Percentiles rank a stretch among this genome's conserved stretches.
Evolutionary conservation across 2,797 vertebrate genomes (phyloP).

Genomic region (Sebastolobus alascanus): DNA sequence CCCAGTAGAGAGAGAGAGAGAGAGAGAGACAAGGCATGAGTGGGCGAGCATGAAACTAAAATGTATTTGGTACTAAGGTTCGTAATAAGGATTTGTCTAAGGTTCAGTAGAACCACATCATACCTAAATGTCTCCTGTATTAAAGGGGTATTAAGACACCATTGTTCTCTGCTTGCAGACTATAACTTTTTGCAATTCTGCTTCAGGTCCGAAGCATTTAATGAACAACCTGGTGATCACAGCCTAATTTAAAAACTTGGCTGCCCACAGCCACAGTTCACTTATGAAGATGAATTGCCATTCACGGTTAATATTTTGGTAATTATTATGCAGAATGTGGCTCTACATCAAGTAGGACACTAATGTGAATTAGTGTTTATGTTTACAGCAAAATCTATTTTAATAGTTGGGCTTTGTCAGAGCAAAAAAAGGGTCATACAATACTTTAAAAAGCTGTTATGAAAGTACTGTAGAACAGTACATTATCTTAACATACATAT

Average conservation of each 20-base stretch:
- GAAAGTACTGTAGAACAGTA: neutral
- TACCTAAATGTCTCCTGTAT: neutral
- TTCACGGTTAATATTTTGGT: neutral
- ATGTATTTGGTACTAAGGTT: neutral
- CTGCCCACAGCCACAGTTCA: neutral
- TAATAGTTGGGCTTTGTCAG: neutral
- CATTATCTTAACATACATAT: neutral
- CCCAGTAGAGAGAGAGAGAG: neutral
- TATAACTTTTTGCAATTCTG: neutral
- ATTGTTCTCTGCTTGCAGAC: neutral
- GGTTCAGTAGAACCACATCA: neutral
- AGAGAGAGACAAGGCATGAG: neutral
- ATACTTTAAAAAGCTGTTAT: neutral
- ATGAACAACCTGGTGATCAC: conserved; percentile 5
- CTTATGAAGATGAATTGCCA: neutral
- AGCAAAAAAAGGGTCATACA: neutral
- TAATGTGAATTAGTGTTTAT: neutral
- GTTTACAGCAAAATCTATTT: neutral
- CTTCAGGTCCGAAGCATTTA: neutral
- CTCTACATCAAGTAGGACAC: neutral
- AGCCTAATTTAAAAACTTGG: neutral
- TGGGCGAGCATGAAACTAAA: neutral
- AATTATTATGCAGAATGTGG: neutral
- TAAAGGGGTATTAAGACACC: neutral
- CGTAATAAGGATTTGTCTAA: neutral